Conservation (phyloP, 2,797 vertebrate genomes). For the Macroramphosus scolopax region DNA sequence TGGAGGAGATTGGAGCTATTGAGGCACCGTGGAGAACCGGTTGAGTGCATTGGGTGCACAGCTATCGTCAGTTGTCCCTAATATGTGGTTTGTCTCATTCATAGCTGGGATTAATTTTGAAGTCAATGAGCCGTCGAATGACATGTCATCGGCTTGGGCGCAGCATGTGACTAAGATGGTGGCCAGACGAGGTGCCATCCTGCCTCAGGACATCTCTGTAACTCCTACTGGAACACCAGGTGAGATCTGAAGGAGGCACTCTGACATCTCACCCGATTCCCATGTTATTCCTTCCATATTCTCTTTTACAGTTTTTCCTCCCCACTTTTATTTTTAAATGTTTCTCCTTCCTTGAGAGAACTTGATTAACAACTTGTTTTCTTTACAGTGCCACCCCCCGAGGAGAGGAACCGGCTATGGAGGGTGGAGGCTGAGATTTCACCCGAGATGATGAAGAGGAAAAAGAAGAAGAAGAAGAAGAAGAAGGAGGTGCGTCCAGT, state of each 20-base stretch:
- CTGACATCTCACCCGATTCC: too few species aligned
- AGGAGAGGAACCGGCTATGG: constrained; percentile 88
- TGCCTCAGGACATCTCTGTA: constrained; percentile 96
- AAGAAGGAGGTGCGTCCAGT: constrained; percentile 82
- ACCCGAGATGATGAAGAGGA: constrained; percentile 89
- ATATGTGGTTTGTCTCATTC: constrained; percentile 24
- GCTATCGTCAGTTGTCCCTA: background rate
- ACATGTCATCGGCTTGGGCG: constrained; percentile 95
- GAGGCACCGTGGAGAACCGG: constrained; percentile 2
- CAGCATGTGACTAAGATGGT: constrained; percentile 99
- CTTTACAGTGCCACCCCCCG: constrained; percentile 84
- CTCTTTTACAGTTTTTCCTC: too few species aligned
- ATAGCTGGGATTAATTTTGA: constrained; percentile 94
- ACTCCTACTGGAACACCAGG: constrained; percentile 92
- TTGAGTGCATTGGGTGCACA: constrained; percentile 12
- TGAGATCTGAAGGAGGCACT: constrained; percentile 56
- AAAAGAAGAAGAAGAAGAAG: constrained; percentile 85
- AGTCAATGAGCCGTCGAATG: constrained; percentile 90
- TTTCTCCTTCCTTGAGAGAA: too few species aligned
- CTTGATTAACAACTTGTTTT: background rate
- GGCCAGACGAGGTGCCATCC: constrained; percentile 92
- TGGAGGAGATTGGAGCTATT: constrained; percentile 19
- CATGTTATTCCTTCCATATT: too few species aligned
- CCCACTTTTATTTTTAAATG: too few species aligned
- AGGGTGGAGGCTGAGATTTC: constrained; percentile 90